Percentiles rank a stretch among this genome's conserved stretches.
phyloP scores from a whole-genome alignment of 2,888 invertebrate species.

The Agrotis clavis region DNA sequence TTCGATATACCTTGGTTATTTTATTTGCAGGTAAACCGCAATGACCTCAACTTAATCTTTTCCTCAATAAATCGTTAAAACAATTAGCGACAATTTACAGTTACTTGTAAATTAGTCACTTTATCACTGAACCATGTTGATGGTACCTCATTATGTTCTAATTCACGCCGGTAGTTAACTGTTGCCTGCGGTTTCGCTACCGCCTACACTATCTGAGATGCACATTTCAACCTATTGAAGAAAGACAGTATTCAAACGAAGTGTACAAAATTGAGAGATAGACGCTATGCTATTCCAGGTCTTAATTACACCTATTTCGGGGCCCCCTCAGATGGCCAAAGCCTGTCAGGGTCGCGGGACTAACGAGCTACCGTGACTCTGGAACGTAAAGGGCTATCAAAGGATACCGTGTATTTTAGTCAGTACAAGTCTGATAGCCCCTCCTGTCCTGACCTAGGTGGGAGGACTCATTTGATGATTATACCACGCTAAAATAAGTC shows the following conservation, averaged over 20 bases:
- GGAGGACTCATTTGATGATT: too few relatives aligned
- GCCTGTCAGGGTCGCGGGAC: too few relatives aligned
- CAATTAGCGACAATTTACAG: slow-evolving; percentile 23
- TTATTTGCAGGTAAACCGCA: not conserved
- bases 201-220: not conserved
- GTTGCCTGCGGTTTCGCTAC: not conserved
- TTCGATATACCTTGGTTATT: not conserved
- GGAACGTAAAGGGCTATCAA: too few relatives aligned
- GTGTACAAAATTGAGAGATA: not conserved
- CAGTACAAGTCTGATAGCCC: too few relatives aligned
- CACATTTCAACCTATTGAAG: not conserved
- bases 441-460: too few relatives aligned
- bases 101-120: slow-evolving; percentile 26
- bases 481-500: too few relatives aligned
- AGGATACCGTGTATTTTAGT: too few relatives aligned
- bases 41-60: slow-evolving; percentile 12
- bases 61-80: slow-evolving; percentile 39
- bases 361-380: too few relatives aligned
- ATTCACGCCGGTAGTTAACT: not conserved
- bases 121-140: slow-evolving; percentile 17
- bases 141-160: slow-evolving; percentile 5
- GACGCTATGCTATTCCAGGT: not conserved
- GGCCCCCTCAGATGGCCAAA: too few relatives aligned
- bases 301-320: too few relatives aligned
- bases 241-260: not conserved